Evolutionary conservation across 1,140 invertebrate genomes (phyloP).

Genomic region (Pollicipes pollicipes): DNA sequence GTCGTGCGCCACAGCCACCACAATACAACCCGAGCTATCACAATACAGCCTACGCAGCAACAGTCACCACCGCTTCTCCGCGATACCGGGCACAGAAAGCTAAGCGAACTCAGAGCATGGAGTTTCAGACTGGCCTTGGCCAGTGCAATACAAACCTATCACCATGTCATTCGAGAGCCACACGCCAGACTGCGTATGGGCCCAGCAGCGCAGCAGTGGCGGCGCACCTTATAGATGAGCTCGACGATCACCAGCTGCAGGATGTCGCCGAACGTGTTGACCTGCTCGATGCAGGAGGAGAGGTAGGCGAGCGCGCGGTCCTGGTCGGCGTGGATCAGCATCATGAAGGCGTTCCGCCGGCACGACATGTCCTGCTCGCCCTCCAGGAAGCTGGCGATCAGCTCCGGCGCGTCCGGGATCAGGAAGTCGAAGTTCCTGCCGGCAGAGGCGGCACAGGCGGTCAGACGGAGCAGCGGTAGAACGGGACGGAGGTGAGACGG

Average conservation of each 20-base stretch:
- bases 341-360: conserved; percentile 96
- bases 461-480: too few relatives aligned
- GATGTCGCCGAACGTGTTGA: conserved; percentile 90
- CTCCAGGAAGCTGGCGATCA: conserved; percentile 87
- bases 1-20: too few relatives aligned
- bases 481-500: too few relatives aligned
- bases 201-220: too few relatives aligned
- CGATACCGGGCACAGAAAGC: not conserved
- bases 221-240: conserved; percentile 86
- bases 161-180: too few relatives aligned
- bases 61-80: not conserved
- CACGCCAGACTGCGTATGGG: too few relatives aligned
- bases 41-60: too few relatives aligned
- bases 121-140: too few relatives aligned
- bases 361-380: conserved; percentile 97
- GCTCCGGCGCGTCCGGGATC: conserved; percentile 94
- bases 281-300: conserved; percentile 82
- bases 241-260: conserved; percentile 97
- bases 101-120: not conserved
- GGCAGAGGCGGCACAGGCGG: conserved; percentile 14
- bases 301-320: conserved; percentile 82
- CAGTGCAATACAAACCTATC: too few relatives aligned
- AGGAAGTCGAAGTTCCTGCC: conserved; percentile 89
- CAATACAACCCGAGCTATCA: too few relatives aligned
- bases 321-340: conserved; percentile 93